phyloP scores from a whole-genome alignment of 2,888 invertebrate genomes.

The Mythimna loreyi region DNA sequence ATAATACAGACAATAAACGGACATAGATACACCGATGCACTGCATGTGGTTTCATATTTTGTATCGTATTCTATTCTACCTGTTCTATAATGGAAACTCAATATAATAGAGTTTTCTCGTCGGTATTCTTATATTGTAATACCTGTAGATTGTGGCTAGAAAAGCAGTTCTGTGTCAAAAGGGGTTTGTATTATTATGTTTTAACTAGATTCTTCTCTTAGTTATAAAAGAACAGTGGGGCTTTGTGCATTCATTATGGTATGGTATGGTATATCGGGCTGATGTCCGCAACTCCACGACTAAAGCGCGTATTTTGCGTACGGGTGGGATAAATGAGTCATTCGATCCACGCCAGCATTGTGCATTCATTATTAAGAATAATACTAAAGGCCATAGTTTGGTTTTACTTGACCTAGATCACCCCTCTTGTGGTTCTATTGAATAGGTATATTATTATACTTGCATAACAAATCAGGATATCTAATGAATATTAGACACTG shows the following conservation, averaged over 20 bases:
- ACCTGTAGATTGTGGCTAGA: slow-evolving; percentile 1
- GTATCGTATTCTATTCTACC: slow-evolving; percentile 22
- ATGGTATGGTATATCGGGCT: too few species aligned
- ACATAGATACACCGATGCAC: background rate
- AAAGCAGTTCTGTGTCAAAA: background rate
- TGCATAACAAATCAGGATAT: background rate
- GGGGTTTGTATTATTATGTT: slow-evolving; percentile 3
- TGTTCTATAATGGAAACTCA: slow-evolving; percentile 9
- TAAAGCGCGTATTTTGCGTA: too few species aligned
- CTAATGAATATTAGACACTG: slow-evolving; percentile 11
- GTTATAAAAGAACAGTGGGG: too few species aligned
- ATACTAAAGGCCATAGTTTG: background rate
- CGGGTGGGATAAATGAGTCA: too few species aligned
- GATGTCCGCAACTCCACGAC: too few species aligned
- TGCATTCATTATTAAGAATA: background rate
- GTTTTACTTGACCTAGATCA: background rate
- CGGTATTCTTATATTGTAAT: slow-evolving; percentile 11
- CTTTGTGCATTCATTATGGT: too few species aligned
- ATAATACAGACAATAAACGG: slow-evolving; percentile 13
- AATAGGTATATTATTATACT: background rate
- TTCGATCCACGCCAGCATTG: too few species aligned
- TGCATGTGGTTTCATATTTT: slow-evolving; percentile 16
- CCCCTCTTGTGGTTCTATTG: background rate
- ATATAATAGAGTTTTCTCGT: slow-evolving; percentile 19
- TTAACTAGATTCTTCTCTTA: background rate